Conservation (phyloP, 2,113 vertebrate genomes). For the Actenoides lindsayi region DNA sequence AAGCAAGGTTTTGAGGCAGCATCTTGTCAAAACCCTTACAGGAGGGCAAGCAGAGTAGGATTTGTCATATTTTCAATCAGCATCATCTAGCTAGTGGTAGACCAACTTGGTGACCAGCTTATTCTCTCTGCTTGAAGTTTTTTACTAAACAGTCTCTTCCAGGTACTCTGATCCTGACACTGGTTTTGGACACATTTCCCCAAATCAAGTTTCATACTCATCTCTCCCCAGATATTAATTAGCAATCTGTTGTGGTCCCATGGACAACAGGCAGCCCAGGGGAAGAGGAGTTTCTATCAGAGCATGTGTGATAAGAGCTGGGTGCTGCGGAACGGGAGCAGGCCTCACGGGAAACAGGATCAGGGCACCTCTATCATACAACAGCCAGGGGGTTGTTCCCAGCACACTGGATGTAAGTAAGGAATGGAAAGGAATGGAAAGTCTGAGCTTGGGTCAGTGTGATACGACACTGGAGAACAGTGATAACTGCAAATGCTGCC, state of each 20-base stretch:
- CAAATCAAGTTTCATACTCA: neutral
- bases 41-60: neutral
- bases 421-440: neutral
- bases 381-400: neutral
- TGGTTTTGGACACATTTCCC: neutral
- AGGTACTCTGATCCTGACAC: neutral
- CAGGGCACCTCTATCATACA: neutral
- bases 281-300: neutral
- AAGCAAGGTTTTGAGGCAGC: neutral
- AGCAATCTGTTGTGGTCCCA: neutral
- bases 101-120: neutral
- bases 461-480: fast-evolving
- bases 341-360: neutral
- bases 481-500: neutral
- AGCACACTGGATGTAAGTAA: neutral
- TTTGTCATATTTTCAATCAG: neutral
- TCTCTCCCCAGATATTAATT: neutral
- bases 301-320: neutral
- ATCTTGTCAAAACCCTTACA: neutral
- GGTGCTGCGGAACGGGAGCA: neutral
- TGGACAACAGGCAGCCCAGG: neutral
- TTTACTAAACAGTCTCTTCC: neutral
- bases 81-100: neutral
- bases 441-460: neutral
- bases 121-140: neutral